phyloP scores from a whole-genome alignment of 2,888 invertebrate genomes.

The Sminthurides aquaticus region DNA sequence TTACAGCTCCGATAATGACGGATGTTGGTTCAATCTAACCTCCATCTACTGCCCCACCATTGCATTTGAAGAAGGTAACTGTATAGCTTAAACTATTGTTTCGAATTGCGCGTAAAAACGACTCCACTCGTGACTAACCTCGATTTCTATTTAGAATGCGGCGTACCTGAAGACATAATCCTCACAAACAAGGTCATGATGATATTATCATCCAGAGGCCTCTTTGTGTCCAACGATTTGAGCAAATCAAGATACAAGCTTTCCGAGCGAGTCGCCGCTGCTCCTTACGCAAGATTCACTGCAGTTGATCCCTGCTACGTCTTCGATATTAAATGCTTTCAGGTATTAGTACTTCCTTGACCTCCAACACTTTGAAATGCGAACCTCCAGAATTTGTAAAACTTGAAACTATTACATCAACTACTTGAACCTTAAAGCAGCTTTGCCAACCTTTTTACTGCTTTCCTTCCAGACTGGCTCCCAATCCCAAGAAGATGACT shows the following conservation, averaged over 20 bases:
- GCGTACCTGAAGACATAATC: constrained; percentile 19
- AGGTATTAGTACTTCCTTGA: too few relatives aligned
- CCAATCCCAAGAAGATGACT: constrained; percentile 11
- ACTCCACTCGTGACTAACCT: too few relatives aligned
- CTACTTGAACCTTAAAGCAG: too few relatives aligned
- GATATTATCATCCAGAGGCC: constrained; percentile 18
- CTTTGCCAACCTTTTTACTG: too few relatives aligned
- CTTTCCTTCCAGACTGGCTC: constrained; percentile 8
- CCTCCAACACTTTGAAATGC: too few relatives aligned
- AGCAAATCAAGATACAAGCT: constrained; percentile 13
- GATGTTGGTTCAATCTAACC: constrained; percentile 15
- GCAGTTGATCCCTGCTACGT: constrained; percentile 26
- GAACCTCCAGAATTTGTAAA: too few relatives aligned
- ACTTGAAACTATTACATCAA: too few relatives aligned
- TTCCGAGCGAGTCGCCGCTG: constrained; percentile 11
- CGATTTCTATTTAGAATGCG: constrained; percentile 22
- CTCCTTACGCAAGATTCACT: constrained; percentile 23
- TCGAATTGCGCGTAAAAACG: too few relatives aligned
- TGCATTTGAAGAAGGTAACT: constrained; percentile 12
- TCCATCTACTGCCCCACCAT: constrained; percentile 15
- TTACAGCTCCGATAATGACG: constrained; percentile 17
- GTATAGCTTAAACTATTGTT: too few relatives aligned
- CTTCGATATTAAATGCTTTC: constrained; percentile 21
- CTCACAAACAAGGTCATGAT: constrained; percentile 31
- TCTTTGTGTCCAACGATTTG: constrained; percentile 28